Percentiles rank a stretch among this genome's conserved stretches.
These are phyloP conservation scores for Microplitis manilae DNA, from an alignment of 2,888 invertebrate species.

Conservation along the genomic window DNA sequence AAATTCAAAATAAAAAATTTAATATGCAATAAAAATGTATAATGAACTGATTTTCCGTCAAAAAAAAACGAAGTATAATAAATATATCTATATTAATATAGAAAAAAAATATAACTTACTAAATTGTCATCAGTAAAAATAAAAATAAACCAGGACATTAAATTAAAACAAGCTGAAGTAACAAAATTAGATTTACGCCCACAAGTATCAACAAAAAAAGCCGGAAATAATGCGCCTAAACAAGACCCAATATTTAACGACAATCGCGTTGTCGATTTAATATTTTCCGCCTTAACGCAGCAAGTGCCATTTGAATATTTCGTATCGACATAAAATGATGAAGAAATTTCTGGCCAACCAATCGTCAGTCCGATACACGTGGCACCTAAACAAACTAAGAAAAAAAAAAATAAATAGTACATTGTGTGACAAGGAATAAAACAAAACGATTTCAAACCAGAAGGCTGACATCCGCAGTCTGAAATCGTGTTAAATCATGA, in stretches of 20 bases:
- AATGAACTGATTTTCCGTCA: too few relatives aligned
- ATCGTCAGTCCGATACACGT: constrained; percentile 52
- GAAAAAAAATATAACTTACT: constrained; percentile 30
- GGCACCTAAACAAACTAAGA: constrained; percentile 54
- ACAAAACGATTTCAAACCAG: too few relatives aligned
- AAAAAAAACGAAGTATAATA: too few relatives aligned
- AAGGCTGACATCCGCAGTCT: too few relatives aligned
- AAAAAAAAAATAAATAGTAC: background rate
- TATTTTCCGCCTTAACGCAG: constrained; percentile 10
- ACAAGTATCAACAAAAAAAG: constrained; percentile 51
- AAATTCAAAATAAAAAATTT: too few relatives aligned
- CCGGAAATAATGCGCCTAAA: constrained; percentile 52
- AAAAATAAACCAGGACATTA: constrained; percentile 44
- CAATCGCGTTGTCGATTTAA: constrained; percentile 30
- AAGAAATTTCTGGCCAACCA: constrained; percentile 51
- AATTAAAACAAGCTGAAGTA: constrained; percentile 43
- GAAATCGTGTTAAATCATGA: too few relatives aligned
- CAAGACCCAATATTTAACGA: constrained; percentile 52
- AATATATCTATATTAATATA: too few relatives aligned
- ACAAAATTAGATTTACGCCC: constrained; percentile 51
- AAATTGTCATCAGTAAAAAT: constrained; percentile 9
- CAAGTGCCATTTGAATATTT: constrained; percentile 26
- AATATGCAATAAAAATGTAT: too few relatives aligned
- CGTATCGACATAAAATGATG: constrained; percentile 36
- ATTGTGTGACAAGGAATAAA: too few relatives aligned